Evolutionary conservation across 2,113 vertebrate species (phyloP).

Genomic region (Micromys minutus): DNA sequence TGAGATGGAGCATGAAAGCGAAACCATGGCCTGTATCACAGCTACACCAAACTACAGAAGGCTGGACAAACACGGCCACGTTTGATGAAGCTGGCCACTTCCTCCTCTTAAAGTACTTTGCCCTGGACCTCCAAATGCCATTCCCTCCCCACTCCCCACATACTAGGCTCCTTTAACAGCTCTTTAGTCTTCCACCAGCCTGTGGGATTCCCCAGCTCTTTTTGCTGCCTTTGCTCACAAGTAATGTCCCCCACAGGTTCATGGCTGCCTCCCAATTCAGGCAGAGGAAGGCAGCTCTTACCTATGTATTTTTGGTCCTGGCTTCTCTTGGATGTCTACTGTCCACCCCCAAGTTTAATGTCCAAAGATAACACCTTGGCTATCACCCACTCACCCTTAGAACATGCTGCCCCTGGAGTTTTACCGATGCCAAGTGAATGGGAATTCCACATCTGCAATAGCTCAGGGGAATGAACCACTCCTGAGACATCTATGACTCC

Average conservation of each 20-base stretch:
- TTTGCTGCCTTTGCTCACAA: neutral
- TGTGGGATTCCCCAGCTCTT: neutral
- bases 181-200: neutral
- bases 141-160: neutral
- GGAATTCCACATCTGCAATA: neutral
- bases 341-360: neutral
- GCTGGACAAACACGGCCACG: neutral
- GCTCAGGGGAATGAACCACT: neutral
- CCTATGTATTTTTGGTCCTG: neutral
- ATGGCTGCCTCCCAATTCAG: accelerated
- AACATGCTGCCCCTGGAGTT: neutral
- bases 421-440: neutral
- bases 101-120: neutral
- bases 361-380: neutral
- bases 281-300: neutral
- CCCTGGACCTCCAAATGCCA: neutral
- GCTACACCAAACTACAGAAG: neutral
- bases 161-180: neutral
- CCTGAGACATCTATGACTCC: too few relatives aligned
- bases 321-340: neutral
- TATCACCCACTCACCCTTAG: neutral
- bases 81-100: accelerated
- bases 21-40: accelerated
- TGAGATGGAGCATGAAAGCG: neutral
- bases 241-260: accelerated